These are phyloP conservation scores for Falcunculus frontatus DNA, from an alignment of 2,113 vertebrate genomes.

Conservation along the genomic window DNA sequence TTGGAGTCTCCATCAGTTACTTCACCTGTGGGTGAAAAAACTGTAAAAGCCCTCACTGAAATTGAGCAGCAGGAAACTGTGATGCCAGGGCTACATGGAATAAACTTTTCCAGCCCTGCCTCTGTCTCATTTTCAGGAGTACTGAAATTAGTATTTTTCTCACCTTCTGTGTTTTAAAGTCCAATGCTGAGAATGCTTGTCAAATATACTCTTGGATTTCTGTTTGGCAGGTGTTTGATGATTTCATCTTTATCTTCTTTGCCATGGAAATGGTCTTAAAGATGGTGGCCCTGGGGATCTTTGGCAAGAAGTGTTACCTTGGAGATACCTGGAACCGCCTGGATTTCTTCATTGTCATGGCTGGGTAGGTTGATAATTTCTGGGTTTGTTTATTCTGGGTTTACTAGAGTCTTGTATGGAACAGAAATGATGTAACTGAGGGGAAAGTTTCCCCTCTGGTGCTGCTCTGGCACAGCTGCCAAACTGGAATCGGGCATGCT, in stretches of 20 bases:
- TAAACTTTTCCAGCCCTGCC: neutral
- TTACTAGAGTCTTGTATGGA: neutral
- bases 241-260: conserved; percentile 89
- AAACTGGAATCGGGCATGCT: neutral
- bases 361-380: conserved; percentile 79
- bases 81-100: neutral
- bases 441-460: neutral
- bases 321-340: conserved; percentile 97
- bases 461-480: neutral
- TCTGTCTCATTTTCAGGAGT: neutral
- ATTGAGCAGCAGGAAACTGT: neutral
- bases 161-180: neutral
- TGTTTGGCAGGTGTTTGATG: conserved; percentile 74
- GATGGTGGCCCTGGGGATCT: conserved; percentile 97
- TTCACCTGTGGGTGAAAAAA: neutral
- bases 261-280: conserved; percentile 98
- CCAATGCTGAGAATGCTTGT: neutral
- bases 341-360: conserved; percentile 98
- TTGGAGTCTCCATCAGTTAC: neutral
- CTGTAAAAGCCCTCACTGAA: neutral
- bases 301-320: conserved; percentile 92
- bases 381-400: neutral
- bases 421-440: neutral
- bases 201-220: neutral
- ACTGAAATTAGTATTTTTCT: neutral